These are phyloP conservation scores for Oophaga pumilio DNA, from an alignment of 2,113 vertebrate genomes.

Conservation along the genomic window DNA sequence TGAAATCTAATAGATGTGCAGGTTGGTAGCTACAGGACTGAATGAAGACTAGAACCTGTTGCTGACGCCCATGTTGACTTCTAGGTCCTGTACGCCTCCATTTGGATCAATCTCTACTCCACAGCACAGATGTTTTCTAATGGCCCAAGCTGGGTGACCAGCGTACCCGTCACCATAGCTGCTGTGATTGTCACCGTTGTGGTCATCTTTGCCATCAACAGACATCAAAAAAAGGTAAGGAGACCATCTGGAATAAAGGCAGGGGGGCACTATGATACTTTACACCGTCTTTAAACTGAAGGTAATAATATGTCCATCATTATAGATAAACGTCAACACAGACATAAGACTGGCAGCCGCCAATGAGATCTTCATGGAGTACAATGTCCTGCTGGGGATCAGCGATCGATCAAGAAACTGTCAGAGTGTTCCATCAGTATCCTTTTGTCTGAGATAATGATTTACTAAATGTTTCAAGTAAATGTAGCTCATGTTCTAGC, in stretches of 20 bases:
- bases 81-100: constrained; percentile 73
- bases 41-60: not conserved
- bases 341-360: constrained; percentile 74
- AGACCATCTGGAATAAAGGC: not conserved
- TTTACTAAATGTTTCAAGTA: not conserved
- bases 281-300: not conserved
- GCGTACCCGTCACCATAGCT: constrained; percentile 69
- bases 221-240: constrained; percentile 71
- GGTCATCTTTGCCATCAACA: constrained; percentile 66
- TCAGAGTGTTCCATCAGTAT: constrained; percentile 71
- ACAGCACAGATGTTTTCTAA: constrained; percentile 69
- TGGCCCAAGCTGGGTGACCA: constrained; percentile 65
- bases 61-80: not conserved
- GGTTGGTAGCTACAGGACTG: no score
- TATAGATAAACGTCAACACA: constrained; percentile 74
- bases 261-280: not conserved
- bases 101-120: constrained; percentile 78
- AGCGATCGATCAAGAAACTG: constrained; percentile 67
- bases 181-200: constrained; percentile 62
- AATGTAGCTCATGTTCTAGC: not conserved
- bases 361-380: constrained; percentile 72
- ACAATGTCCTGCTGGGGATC: constrained; percentile 72
- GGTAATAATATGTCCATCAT: not conserved
- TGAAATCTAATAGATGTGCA: not conserved
- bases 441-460: constrained; percentile 18